Evolutionary conservation across 2,888 invertebrate genomes (phyloP), one percentile per base, ranked within the genome.

Genomic region (Helobdella robusta): DNA sequence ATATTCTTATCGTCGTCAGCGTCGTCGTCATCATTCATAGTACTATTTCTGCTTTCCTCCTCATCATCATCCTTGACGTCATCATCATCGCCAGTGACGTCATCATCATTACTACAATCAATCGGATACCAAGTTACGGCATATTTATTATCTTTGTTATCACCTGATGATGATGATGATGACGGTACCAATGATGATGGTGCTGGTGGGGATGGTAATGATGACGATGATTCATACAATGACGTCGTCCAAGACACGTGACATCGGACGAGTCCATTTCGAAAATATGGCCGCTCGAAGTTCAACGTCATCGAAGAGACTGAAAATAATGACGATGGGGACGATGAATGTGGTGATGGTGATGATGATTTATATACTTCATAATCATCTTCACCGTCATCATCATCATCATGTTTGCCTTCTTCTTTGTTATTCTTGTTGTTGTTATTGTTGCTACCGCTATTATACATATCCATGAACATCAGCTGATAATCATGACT

Each of bases 181-280:
- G n/a, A n/a, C n/a, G n/a, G n/a, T n/a, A n/a, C n/a, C n/a, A n/a
- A n/a, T n/a, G n/a, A n/a, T n/a, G n/a, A n/a, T n/a, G n/a, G n/a
- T n/a, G n/a, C 50, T 50, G 50, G 6, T 8, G 50, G 5, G 50
- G n/a, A 5, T 23, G n/a, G n/a, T 15, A 40, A 40, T 40, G n/a
- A 15, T 40, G n/a, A 40, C 11, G 11, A 40, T 40, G n/a, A n/a
- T 15, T 50, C 6, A 23, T 6, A 6, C 28, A 4, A 28, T 6
- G 4, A 54, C 54, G 11, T 25, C 11, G 25, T 30, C 62, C 62
- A 62, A 8, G 62, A 32, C 23, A 50, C 50, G 2, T 46, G 50
- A 20, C 62, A 62, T 18, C 62, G 44, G 4, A 62, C 62, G 8
- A 62, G 34, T 20, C 62, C 62, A 48, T 62, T 62, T 8, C 44